These are phyloP conservation scores for Mesembrinibis cayennensis DNA, from an alignment of 2,113 vertebrate species.

Conservation along the genomic window DNA sequence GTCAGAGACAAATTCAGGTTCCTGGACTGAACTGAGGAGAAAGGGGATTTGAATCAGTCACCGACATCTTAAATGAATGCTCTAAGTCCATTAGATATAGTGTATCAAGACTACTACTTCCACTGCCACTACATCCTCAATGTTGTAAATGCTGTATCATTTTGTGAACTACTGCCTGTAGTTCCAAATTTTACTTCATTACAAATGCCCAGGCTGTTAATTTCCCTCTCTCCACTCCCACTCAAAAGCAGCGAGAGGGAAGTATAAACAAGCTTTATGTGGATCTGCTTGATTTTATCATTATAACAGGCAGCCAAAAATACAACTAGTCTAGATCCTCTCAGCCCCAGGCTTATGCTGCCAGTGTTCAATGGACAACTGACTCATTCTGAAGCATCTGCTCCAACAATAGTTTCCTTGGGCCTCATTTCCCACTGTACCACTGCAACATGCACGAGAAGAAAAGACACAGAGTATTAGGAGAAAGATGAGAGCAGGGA, in stretches of 20 bases:
- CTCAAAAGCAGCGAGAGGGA: background rate
- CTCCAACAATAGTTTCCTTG: background rate
- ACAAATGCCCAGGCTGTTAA: background rate
- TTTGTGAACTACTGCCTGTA: background rate
- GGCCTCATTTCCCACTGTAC: background rate
- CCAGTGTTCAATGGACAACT: background rate
- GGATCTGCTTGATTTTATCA: background rate
- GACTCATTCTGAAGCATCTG: background rate
- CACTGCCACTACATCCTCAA: background rate
- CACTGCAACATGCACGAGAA: accelerated
- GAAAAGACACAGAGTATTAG: background rate
- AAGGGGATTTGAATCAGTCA: background rate
- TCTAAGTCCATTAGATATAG: background rate
- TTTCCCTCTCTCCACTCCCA: background rate
- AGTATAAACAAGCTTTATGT: background rate
- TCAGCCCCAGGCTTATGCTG: background rate
- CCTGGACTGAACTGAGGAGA: background rate
- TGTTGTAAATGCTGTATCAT: background rate
- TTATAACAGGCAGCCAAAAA: background rate
- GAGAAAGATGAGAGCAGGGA: background rate
- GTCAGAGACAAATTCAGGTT: background rate
- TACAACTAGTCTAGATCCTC: background rate
- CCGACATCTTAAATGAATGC: background rate
- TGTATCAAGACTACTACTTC: background rate
- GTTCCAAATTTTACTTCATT: background rate